Evolutionary conservation across 2,113 vertebrate species (phyloP), one percentile per base, ranked within the genome.

Genomic region (Trichomycterus rosablanca): DNA sequence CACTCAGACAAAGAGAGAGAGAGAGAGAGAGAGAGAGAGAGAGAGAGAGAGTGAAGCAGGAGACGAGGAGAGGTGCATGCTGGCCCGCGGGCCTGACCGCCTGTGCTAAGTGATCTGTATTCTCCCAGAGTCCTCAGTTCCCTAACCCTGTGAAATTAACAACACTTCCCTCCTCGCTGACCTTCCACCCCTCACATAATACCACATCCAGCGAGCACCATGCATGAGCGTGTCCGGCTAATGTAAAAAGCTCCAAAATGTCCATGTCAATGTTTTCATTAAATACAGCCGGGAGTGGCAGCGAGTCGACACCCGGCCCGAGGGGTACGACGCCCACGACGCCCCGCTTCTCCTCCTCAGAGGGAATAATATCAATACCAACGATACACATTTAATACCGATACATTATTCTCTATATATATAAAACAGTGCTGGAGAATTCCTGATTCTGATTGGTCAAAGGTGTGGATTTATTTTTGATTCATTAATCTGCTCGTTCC

Each of bases 141-240:
- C 93, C 91, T 97, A 98, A 98, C 96, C 96, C 96, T 94, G 96
- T 98, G 96, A 98, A 98, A 98, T 98, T 97, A 98, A 97, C 92
- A 96, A 89, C 90, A 94, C 90, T 93, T 95, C 89, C 93, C 92
- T 90, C 94, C 91, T 91, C 90, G 86, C 81, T 81, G 88, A 88
- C 88, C 81, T 78, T 71, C 79, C 90, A 98, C 95, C 95, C 82
- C 88, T 72, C 89, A 87, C 89, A 92, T 96, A 98, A 98, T 95
- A 92, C 93, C 92, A 80, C 91, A 97, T 95, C 96, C 94, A 92
- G 87, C 93, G 93, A 91, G 89, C 89, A 91, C 88, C 92, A 95
- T 93, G 95, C 96, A 94, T 95, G 93, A 94, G 89, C 92, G 93
- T 97, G 85, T 83, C 87, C 79, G 86, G 84, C 87, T 92, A 95